These are phyloP conservation scores for Drosophila varians DNA, from an alignment of 1,140 invertebrate species.

Conservation along the genomic window DNA sequence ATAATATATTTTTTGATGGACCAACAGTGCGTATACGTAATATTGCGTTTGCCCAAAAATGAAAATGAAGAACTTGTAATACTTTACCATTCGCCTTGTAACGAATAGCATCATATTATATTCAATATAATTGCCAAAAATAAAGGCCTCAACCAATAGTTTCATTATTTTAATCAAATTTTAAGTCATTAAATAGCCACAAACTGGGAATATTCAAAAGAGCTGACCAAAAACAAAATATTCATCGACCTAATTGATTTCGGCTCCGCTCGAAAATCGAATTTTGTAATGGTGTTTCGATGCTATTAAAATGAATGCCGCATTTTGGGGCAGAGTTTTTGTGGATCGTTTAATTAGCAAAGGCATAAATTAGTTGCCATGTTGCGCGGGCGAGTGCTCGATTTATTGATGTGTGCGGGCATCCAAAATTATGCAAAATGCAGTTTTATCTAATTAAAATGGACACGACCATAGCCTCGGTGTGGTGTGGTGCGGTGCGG, in stretches of 20 bases:
- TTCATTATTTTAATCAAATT: background rate
- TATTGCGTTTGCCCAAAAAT: too few relatives aligned
- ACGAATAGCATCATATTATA: too few relatives aligned
- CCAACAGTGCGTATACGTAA: background rate
- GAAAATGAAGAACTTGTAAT: too few relatives aligned
- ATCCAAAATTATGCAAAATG: conserved; percentile 67
- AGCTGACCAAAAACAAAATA: background rate
- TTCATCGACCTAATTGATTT: conserved; percentile 20
- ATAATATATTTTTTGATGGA: too few relatives aligned
- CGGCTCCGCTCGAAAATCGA: conserved; percentile 32
- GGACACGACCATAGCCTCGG: conserved; percentile 24
- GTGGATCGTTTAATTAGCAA: conserved; percentile 64
- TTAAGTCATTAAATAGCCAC: background rate
- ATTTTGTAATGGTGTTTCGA: conserved; percentile 34
- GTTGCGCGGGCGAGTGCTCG: conserved; percentile 30
- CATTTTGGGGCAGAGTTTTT: conserved; percentile 49
- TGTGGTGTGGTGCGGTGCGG: background rate
- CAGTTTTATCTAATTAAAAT: conserved; percentile 77
- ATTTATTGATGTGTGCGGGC: conserved; percentile 54
- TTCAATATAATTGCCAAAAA: too few relatives aligned
- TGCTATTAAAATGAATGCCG: conserved; percentile 50
- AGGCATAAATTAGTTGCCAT: conserved; percentile 61
- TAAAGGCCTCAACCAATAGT: too few relatives aligned
- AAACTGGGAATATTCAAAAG: background rate
- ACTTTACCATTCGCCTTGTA: too few relatives aligned